Evolutionary conservation across 2,888 invertebrate genomes (phyloP).

Genomic region (Pheosia gnoma): DNA sequence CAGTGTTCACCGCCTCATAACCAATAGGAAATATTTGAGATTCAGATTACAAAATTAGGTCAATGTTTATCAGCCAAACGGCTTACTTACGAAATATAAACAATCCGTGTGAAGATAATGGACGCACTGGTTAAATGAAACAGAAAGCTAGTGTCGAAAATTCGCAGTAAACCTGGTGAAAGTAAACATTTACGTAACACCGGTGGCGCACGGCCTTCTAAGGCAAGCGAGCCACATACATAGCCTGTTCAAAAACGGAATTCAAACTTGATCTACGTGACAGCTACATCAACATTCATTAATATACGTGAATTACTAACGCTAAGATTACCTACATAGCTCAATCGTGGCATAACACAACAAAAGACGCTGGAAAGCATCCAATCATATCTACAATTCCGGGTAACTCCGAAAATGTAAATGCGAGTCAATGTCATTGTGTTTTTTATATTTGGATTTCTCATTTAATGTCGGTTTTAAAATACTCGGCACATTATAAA

Average conservation of each 20-base stretch:
- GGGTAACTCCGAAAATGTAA: neutral
- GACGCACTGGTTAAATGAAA: conserved; percentile 6
- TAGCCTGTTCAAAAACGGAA: neutral
- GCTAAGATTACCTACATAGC: neutral
- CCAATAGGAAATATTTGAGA: conserved; percentile 35
- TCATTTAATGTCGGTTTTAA: neutral
- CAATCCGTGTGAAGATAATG: conserved; percentile 24
- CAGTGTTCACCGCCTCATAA: conserved; percentile 13
- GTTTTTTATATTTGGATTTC: neutral
- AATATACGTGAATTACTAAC: neutral
- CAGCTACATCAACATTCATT: conserved; percentile 1
- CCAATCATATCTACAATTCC: neutral
- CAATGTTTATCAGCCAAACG: conserved; percentile 44
- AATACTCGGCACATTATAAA: neutral
- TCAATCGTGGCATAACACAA: neutral
- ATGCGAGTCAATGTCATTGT: too few relatives aligned
- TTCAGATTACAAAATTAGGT: conserved; percentile 42
- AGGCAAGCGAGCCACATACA: neutral
- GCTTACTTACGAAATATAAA: conserved; percentile 37
- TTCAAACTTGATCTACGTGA: neutral
- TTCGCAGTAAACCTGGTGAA: conserved; percentile 3
- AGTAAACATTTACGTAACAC: conserved; percentile 4
- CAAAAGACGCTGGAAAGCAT: too few relatives aligned
- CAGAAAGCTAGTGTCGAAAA: conserved; percentile 2
- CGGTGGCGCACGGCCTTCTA: neutral